Conservation (phyloP, 2,888 invertebrate genomes). For the Ormyrus nitidulus region DNA sequence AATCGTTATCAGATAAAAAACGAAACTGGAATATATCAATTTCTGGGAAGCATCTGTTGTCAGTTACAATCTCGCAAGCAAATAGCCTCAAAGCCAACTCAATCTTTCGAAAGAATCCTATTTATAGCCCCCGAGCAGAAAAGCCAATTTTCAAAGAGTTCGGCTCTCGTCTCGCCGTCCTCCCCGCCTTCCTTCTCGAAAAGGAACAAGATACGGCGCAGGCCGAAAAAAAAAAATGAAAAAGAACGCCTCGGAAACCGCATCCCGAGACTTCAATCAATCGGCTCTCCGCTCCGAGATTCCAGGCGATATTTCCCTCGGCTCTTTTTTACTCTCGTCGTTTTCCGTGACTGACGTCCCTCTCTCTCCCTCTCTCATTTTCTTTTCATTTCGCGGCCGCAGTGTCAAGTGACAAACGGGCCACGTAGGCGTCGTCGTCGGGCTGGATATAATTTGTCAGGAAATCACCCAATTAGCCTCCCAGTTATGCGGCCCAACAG, state of each 20-base stretch:
- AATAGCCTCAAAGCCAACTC: no score
- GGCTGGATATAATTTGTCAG: conserved; percentile 75
- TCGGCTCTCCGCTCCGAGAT: conserved; percentile 1
- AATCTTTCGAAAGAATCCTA: no score
- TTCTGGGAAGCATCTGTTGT: no score
- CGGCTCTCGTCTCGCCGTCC: no score
- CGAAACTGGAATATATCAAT: neutral
- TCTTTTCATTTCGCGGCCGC: conserved; percentile 52
- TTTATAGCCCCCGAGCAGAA: no score
- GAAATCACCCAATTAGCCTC: conserved; percentile 76
- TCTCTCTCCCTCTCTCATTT: conserved; percentile 33
- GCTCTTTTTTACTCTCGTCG: conserved; percentile 10
- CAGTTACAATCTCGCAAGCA: no score
- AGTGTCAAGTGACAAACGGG: conserved; percentile 75
- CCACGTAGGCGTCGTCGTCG: conserved; percentile 67
- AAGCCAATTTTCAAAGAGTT: no score
- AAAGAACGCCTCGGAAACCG: neutral
- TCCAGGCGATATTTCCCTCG: neutral
- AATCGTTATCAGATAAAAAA: no score
- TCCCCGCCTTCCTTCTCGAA: no score
- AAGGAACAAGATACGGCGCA: no score
- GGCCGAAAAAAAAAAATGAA: neutral
- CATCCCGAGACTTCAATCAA: conserved; percentile 13
- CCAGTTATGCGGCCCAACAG: conserved; percentile 76
- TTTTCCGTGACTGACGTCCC: conserved; percentile 42